Base-by-base conservation (phyloP, 1,140 invertebrate species). In the Atopsyche davidsoni region DNA sequence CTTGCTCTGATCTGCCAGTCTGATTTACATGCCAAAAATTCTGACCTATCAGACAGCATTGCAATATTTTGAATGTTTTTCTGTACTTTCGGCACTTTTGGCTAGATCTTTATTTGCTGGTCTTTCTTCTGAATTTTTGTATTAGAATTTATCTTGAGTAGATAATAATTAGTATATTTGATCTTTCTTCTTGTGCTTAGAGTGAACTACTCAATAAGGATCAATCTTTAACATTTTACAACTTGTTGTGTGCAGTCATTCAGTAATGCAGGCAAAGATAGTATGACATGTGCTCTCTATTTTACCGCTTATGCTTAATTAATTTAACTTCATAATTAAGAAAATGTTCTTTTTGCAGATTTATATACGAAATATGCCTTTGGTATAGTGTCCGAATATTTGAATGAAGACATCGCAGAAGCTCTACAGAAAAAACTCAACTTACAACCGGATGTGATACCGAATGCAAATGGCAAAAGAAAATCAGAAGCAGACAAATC, bases 331-430 rank as follows among this genome's bases (percentile, higher is more conserved):
- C 6, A 28, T 7, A 28, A 28, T 28, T 28, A 28, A 28, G n/a
- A 28, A n/a, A 28, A 7, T 28, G n/a, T n/a, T 28, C n/a, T 28
- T 28, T 28, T 73, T 75, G 40, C 60, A 78, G 81, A 83, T 46
- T 68, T 72, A 47, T 85, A 82, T 59, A 61, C 82, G 35, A 78
- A 77, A 64, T 85, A 84, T 66, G 81, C 82, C 7, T 75, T 77
- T 64, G 82, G 81, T 44, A 79, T 86, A 38, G 67, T 86, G 31
- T 80, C 79, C 3, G 82, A 85, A 62, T 86, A 86, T 62, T 68
- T 86, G 22, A 68, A 78, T 57, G 78, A 82, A 38, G 79, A 85
- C 63, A 64, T 85, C 16, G 69, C 75, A 47, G 70, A 76, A 53
- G 75, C 77, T 60, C 66, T 86, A 35, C 68, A 78, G 23, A 75